These are phyloP conservation scores for Orussus abietinus DNA, from an alignment of 1,140 invertebrate species.

Conservation along the genomic window DNA sequence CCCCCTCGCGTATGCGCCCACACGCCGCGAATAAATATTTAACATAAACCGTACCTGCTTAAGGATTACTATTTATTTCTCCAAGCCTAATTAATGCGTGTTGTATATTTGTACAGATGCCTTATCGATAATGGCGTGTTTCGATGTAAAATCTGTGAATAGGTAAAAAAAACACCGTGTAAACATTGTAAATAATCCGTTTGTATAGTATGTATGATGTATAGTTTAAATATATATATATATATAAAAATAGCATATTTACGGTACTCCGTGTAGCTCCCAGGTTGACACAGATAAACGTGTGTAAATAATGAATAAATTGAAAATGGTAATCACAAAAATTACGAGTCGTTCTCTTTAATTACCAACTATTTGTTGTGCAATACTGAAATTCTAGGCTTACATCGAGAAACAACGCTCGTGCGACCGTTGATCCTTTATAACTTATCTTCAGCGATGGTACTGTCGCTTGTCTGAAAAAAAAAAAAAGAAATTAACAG, in stretches of 20 bases:
- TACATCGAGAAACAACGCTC: too few species aligned
- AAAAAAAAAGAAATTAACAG: too few species aligned
- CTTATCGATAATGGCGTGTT: conserved; percentile 15
- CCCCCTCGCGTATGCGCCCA: background rate
- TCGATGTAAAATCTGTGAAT: conserved; percentile 49
- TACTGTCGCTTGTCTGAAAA: too few species aligned
- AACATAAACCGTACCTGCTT: conserved; percentile 46
- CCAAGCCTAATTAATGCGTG: conserved; percentile 27
- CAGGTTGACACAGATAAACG: conserved; percentile 24
- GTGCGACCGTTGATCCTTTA: too few species aligned
- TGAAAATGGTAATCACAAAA: conserved; percentile 18
- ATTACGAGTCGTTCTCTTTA: too few species aligned
- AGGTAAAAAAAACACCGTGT: conserved; percentile 42
- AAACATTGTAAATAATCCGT: conserved; percentile 50
- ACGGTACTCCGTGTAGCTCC: conserved; percentile 19
- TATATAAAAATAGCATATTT: conserved; percentile 21
- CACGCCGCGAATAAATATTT: conserved; percentile 20
- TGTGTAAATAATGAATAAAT: conserved; percentile 34
- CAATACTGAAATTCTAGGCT: too few species aligned
- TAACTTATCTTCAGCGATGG: too few species aligned
- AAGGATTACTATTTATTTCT: conserved; percentile 49
- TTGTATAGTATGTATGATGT: conserved; percentile 46
- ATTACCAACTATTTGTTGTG: too few species aligned
- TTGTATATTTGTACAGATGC: conserved; percentile 51
- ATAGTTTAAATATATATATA: conserved; percentile 39